phyloP scores from a whole-genome alignment of 2,888 invertebrate genomes.

The Diadromus collaris region DNA sequence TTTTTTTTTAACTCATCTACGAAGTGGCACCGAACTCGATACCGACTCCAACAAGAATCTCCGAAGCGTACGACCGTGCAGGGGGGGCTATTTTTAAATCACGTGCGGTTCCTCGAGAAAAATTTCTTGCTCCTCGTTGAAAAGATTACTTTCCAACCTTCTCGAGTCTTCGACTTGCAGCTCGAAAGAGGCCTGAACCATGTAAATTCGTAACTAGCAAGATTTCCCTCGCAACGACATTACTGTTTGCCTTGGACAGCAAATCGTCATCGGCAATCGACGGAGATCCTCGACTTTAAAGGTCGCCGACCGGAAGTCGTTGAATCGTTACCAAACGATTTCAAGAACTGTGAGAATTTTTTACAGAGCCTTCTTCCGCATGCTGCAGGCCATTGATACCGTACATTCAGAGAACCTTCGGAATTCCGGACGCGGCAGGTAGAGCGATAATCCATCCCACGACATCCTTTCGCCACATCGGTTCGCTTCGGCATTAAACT shows the following conservation, averaged over 20 bases:
- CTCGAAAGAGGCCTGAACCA: not conserved
- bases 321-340: conserved; percentile 29
- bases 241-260: not conserved
- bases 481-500: conserved; percentile 16
- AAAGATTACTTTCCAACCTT: conserved; percentile 2
- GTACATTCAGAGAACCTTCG: conserved; percentile 5
- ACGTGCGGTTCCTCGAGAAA: conserved; percentile 10
- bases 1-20: not conserved
- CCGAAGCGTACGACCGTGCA: conserved; percentile 27
- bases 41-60: too few relatives aligned
- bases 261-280: conserved; percentile 4
- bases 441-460: not conserved
- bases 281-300: conserved; percentile 20
- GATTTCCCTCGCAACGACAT: not conserved
- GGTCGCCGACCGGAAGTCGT: conserved; percentile 40
- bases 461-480: conserved; percentile 28
- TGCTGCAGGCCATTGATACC: not conserved
- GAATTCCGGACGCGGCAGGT: conserved; percentile 44
- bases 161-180: not conserved
- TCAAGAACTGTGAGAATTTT: conserved; percentile 32
- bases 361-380: not conserved
- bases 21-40: not conserved
- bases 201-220: not conserved
- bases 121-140: not conserved
- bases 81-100: too few relatives aligned